phyloP scores from a whole-genome alignment of 2,797 vertebrate genomes.

The Schizothorax lantsangensis region DNA sequence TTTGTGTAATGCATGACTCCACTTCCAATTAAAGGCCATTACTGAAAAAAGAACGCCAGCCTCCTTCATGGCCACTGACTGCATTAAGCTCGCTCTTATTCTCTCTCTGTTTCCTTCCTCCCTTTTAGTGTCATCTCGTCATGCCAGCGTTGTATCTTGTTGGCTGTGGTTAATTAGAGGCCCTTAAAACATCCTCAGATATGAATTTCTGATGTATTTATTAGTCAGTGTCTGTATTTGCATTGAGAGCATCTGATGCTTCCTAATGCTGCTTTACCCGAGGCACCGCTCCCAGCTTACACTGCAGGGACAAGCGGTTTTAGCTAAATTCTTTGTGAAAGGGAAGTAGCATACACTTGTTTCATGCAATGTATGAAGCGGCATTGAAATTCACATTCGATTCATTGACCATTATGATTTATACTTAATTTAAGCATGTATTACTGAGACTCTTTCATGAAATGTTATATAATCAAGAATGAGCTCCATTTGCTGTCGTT shows the following conservation, averaged over 20 bases:
- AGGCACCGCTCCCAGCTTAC: conserved; percentile 1
- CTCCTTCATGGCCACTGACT: conserved; percentile 47
- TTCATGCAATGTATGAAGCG: not conserved
- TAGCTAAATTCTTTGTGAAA: conserved; percentile 10
- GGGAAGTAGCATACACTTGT: not conserved
- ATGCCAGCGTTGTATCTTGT: conserved; percentile 38
- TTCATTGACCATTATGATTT: not conserved
- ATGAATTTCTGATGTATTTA: conserved; percentile 57
- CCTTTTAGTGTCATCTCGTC: conserved; percentile 27
- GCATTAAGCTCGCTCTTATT: conserved; percentile 44
- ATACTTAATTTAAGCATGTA: not conserved
- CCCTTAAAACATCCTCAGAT: conserved; percentile 55
- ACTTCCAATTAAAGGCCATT: conserved; percentile 59
- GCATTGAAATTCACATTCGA: not conserved
- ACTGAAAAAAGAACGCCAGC: conserved; percentile 50
- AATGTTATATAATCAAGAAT: conserved; percentile 11
- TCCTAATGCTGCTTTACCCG: conserved; percentile 42
- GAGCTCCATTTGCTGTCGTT: not conserved
- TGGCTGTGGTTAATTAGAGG: conserved; percentile 52
- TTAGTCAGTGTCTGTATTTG: conserved; percentile 56
- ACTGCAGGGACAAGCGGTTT: conserved; percentile 1
- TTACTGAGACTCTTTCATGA: not conserved
- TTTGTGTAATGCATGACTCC: conserved; percentile 51
- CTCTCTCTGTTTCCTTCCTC: conserved; percentile 25
- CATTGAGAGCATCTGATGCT: conserved; percentile 18